Evolutionary conservation across 2,797 vertebrate genomes (phyloP).

Genomic region (Macropus fuliginosus): DNA sequence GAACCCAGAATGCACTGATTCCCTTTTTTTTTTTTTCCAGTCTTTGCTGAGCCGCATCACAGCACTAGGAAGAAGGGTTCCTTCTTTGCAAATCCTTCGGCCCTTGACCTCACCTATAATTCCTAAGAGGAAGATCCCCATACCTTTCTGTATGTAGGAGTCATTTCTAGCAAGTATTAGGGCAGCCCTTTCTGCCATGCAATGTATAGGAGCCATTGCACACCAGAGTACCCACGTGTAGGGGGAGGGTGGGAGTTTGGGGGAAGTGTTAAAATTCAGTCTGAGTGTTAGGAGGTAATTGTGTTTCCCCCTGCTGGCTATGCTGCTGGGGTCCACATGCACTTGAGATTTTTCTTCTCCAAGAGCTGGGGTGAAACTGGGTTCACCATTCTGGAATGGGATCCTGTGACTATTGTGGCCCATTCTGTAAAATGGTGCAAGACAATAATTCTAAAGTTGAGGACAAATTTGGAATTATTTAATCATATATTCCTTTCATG

Average conservation of each 20-base stretch:
- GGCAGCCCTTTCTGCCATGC: not conserved
- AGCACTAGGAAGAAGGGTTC: not conserved
- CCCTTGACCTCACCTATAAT: not conserved
- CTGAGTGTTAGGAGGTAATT: not conserved
- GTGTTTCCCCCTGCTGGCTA: not conserved
- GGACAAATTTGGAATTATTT: constrained; percentile 21
- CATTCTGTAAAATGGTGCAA: not conserved
- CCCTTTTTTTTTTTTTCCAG: not conserved
- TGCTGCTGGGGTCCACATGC: not conserved
- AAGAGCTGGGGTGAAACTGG: not conserved
- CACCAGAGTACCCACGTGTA: too few species aligned
- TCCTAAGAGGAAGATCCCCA: not conserved
- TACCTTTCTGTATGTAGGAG: not conserved
- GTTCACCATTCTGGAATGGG: not conserved
- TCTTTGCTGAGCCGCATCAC: not conserved
- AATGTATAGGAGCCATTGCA: not conserved
- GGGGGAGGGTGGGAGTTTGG: not conserved
- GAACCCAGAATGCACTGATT: too few species aligned
- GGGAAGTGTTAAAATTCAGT: not conserved
- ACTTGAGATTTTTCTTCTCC: not conserved
- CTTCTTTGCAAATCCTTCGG: not conserved
- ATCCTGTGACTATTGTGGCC: not conserved
- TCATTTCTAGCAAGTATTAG: not conserved
- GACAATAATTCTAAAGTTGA: constrained; percentile 17
- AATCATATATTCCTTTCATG: constrained; percentile 31